A percentile compares a stretch with the other conserved stretches of the same genome.
These are phyloP conservation scores for Scaptomyza flava DNA, from an alignment of 2,888 invertebrate genomes.

Conservation along the genomic window DNA sequence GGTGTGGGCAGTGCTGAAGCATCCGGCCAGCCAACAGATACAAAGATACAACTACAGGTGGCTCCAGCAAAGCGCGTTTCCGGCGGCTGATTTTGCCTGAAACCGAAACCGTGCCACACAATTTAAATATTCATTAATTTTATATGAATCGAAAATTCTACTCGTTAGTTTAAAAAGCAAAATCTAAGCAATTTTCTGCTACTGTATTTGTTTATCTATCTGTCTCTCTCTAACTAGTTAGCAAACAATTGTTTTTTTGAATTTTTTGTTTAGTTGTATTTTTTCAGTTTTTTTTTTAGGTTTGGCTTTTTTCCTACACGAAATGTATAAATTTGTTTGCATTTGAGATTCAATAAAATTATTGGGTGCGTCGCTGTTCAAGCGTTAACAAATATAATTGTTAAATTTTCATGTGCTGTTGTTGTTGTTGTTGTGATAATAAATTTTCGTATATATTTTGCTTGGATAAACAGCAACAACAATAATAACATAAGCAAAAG, in stretches of 20 bases:
- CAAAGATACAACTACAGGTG: constrained; percentile 50
- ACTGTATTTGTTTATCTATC: constrained; percentile 40
- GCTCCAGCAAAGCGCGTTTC: constrained; percentile 75
- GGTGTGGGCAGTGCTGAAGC: constrained; percentile 46
- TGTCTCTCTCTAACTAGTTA: constrained; percentile 20
- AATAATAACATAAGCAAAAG: constrained; percentile 27
- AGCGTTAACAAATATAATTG: constrained; percentile 83
- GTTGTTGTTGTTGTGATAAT: constrained; percentile 73
- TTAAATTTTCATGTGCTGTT: constrained; percentile 58
- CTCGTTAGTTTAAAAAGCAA: constrained; percentile 21
- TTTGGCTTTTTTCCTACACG: constrained; percentile 44
- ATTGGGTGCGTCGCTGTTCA: constrained; percentile 81
- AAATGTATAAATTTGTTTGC: constrained; percentile 23
- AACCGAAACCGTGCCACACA: constrained; percentile 50
- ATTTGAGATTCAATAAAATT: constrained; percentile 76
- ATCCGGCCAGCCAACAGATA: constrained; percentile 51
- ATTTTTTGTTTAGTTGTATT: neutral
- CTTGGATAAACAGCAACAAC: constrained; percentile 64
- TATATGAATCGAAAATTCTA: constrained; percentile 71
- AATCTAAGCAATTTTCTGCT: constrained; percentile 47
- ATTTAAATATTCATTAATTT: constrained; percentile 78
- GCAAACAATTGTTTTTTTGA: constrained; percentile 34
- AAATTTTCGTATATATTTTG: constrained; percentile 70
- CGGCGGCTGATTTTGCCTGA: constrained; percentile 65
- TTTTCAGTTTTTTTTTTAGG: constrained; percentile 50